A percentile compares a stretch with the other conserved stretches of the same genome.
Evolutionary conservation across 2,797 vertebrate species (phyloP).

Genomic region (Enteromius fasciolatus): DNA sequence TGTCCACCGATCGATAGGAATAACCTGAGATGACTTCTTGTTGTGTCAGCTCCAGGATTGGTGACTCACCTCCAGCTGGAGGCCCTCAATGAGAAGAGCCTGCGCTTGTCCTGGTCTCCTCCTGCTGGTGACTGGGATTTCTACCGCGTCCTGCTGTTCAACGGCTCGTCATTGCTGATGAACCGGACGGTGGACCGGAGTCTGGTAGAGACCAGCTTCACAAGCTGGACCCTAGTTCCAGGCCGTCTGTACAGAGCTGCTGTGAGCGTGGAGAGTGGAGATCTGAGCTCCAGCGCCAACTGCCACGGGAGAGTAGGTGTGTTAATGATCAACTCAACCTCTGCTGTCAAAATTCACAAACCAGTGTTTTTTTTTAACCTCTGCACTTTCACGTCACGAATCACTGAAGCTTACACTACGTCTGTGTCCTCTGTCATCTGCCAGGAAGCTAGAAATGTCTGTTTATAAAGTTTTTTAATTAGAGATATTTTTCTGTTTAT

Average conservation of each 20-base stretch:
- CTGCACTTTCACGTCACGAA: too few relatives aligned
- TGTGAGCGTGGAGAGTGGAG: conserved; percentile 74
- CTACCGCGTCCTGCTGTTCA: conserved; percentile 82
- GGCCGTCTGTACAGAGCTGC: conserved; percentile 83
- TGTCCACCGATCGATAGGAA: background rate
- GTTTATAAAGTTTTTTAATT: too few relatives aligned
- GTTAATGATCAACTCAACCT: background rate
- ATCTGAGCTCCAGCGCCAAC: conserved; percentile 55
- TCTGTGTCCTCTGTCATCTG: too few relatives aligned
- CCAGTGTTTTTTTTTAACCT: too few relatives aligned
- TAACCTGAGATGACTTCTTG: background rate
- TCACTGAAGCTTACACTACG: too few relatives aligned
- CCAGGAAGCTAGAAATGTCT: too few relatives aligned
- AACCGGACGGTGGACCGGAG: conserved; percentile 76
- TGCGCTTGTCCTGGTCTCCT: conserved; percentile 85
- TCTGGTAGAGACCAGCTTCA: conserved; percentile 66
- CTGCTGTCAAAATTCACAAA: background rate
- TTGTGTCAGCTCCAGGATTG: conserved; percentile 79
- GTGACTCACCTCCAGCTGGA: conserved; percentile 73
- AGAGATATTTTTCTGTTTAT: too few relatives aligned
- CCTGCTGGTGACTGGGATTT: conserved; percentile 88
- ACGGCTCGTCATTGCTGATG: conserved; percentile 72
- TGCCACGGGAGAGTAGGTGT: conserved; percentile 68
- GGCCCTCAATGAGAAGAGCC: conserved; percentile 62
- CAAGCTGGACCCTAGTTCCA: conserved; percentile 73